A percentile compares a stretch with the other conserved stretches of the same genome.
These are phyloP conservation scores for Camponotus floridanus DNA, from an alignment of 1,140 invertebrate species.

Conservation along the genomic window DNA sequence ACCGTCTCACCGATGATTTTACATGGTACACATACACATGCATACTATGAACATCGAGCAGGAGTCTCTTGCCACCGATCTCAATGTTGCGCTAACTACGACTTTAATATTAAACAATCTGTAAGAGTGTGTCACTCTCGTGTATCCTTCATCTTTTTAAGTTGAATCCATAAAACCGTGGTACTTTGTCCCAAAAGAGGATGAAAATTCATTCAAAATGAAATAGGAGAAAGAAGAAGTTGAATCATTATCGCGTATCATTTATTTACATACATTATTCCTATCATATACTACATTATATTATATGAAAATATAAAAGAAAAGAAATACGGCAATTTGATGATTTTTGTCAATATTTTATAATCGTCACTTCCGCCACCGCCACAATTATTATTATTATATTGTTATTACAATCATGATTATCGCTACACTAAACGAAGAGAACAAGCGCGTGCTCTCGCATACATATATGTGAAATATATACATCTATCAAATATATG, in stretches of 20 bases:
- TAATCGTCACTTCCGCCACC: slow-evolving; percentile 78
- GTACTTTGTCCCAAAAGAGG: too few relatives aligned
- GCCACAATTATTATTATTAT: slow-evolving; percentile 77
- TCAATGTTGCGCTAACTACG: slow-evolving; percentile 82
- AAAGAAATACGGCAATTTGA: slow-evolving; percentile 75
- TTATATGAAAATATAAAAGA: slow-evolving; percentile 70
- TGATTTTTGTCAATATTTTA: slow-evolving; percentile 81
- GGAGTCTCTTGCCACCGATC: slow-evolving; percentile 83
- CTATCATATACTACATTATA: slow-evolving; percentile 76
- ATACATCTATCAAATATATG: slow-evolving; percentile 74
- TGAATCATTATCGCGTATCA: slow-evolving; percentile 78
- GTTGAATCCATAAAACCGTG: slow-evolving; percentile 71
- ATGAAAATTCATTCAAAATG: too few relatives aligned
- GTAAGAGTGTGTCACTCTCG: slow-evolving; percentile 75
- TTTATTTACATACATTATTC: slow-evolving; percentile 79
- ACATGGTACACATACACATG: slow-evolving; percentile 3
- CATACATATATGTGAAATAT: slow-evolving; percentile 71
- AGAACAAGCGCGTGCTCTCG: slow-evolving; percentile 62
- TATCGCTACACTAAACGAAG: slow-evolving; percentile 64
- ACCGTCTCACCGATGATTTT: slow-evolving; percentile 29
- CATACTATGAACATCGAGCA: slow-evolving; percentile 77
- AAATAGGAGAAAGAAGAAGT: too few relatives aligned
- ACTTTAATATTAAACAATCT: slow-evolving; percentile 76
- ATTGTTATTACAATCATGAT: slow-evolving; percentile 76
- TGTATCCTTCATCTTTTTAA: slow-evolving; percentile 78